Conservation (phyloP, 1,140 invertebrate genomes). For the Nephotettix cincticeps region DNA sequence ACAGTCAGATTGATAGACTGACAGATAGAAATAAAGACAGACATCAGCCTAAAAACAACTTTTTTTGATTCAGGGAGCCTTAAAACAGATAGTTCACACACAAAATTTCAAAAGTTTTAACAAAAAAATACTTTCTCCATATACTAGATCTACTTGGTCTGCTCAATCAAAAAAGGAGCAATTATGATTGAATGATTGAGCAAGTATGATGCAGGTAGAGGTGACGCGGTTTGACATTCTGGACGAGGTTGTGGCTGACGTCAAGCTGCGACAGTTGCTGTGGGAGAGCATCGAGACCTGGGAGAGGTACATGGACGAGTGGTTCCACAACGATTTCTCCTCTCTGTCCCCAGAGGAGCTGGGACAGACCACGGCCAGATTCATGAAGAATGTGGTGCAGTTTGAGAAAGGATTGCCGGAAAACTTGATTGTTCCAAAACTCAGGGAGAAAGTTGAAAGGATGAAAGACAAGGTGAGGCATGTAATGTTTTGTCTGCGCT, state of each 20-base stretch:
- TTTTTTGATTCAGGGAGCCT: too few species aligned
- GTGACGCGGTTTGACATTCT: constrained; percentile 76
- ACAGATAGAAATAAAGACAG: too few species aligned
- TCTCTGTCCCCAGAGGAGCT: constrained; percentile 71
- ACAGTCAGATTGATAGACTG: too few species aligned
- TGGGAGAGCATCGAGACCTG: constrained; percentile 75
- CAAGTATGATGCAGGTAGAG: constrained; percentile 70
- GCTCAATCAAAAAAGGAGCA: too few species aligned
- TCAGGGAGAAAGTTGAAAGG: constrained; percentile 72
- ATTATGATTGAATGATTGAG: too few species aligned
- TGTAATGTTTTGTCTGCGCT: too few species aligned
- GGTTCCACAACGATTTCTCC: constrained; percentile 66
- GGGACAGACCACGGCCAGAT: constrained; percentile 61
- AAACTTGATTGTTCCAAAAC: constrained; percentile 70
- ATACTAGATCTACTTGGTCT: too few species aligned
- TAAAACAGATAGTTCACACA: too few species aligned
- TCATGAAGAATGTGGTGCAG: constrained; percentile 61
- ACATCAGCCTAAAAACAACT: too few species aligned
- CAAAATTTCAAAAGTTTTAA: too few species aligned
- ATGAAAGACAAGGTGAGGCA: constrained; percentile 78
- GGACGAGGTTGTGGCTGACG: constrained; percentile 72
- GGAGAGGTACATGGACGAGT: constrained; percentile 58
- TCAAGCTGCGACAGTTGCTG: constrained; percentile 72
- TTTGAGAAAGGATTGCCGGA: constrained; percentile 53
- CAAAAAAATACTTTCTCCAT: too few species aligned